phyloP scores from a whole-genome alignment of 2,888 invertebrate species.

The Rhamphomyia laevipes region DNA sequence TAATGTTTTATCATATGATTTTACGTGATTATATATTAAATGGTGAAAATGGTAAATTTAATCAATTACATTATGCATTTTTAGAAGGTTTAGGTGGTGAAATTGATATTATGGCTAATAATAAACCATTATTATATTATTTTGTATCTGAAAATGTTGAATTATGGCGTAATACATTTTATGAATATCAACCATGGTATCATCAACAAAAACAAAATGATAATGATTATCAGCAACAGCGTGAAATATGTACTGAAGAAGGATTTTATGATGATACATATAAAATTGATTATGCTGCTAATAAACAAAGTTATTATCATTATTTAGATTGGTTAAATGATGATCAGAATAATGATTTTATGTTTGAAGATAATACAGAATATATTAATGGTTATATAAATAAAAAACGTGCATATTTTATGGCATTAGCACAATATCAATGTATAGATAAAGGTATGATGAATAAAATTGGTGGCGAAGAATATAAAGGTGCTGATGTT shows the following conservation, averaged over 20 bases:
- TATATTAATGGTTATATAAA: background rate
- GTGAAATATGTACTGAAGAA: too few relatives aligned
- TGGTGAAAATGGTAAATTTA: background rate
- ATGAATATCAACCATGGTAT: background rate
- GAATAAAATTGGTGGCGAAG: background rate
- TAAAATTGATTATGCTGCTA: background rate
- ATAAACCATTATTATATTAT: constrained; percentile 1
- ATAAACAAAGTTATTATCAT: background rate
- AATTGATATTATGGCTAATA: background rate
- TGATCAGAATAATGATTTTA: background rate
- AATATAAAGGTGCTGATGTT: background rate
- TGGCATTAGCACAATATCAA: background rate
- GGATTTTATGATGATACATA: background rate
- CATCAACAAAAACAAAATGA: background rate
- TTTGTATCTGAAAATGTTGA: background rate
- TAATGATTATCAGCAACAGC: too few relatives aligned
- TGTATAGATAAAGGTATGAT: background rate
- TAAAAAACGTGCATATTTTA: background rate
- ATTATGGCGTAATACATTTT: background rate
- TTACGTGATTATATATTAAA: background rate
- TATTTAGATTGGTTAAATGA: background rate
- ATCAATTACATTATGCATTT: background rate
- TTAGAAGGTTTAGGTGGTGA: background rate
- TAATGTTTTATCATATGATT: background rate
- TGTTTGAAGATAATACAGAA: background rate